Conservation (phyloP, 1,140 invertebrate genomes). For the Chironomus striatipennis region DNA sequence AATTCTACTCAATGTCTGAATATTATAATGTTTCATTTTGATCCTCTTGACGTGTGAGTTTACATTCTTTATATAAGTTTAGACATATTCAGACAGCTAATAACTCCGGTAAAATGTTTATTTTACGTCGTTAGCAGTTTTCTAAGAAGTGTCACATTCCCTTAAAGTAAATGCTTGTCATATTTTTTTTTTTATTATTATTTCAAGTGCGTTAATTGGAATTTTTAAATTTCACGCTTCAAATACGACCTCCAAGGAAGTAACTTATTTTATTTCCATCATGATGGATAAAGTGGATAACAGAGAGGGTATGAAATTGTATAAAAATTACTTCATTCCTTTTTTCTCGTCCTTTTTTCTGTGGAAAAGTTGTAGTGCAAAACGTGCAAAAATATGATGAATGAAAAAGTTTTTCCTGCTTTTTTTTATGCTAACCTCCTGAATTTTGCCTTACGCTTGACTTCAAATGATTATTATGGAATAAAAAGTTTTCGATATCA, state of each 20-base stretch:
- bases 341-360: background rate
- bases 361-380: background rate
- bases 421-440: background rate
- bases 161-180: background rate
- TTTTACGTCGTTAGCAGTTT: too few species aligned
- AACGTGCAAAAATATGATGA: slow-evolving; percentile 8
- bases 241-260: background rate
- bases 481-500: too few species aligned
- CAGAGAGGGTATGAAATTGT: background rate
- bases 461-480: too few species aligned
- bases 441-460: too few species aligned
- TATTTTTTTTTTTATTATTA: background rate
- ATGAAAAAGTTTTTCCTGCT: slow-evolving; percentile 1
- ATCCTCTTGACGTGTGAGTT: too few species aligned
- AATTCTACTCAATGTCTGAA: background rate
- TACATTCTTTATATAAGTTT: too few species aligned
- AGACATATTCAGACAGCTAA: too few species aligned
- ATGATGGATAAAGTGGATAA: background rate
- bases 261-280: background rate
- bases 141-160: too few species aligned
- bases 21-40: too few species aligned
- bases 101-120: too few species aligned
- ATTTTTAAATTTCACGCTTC: background rate
- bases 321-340: background rate
- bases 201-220: background rate